Conservation (phyloP, 2,888 invertebrate genomes). For the Ctenicera cuprea region DNA sequence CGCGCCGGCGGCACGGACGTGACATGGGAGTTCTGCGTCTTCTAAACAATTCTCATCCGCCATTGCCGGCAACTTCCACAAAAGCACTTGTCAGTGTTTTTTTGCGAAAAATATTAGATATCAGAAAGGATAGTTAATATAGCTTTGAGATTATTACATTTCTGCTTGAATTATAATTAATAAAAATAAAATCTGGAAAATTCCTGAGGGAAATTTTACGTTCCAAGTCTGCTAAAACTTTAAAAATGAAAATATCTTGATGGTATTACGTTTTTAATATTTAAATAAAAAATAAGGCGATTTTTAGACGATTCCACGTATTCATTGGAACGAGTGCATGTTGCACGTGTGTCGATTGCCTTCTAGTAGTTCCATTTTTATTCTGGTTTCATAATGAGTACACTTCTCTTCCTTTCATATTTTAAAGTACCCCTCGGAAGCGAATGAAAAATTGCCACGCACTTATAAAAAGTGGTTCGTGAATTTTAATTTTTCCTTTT, state of each 20-base stretch:
- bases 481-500: slow-evolving; percentile 43
- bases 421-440: slow-evolving; percentile 33
- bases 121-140: slow-evolving; percentile 27
- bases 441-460: slow-evolving; percentile 41
- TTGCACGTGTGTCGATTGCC: slow-evolving; percentile 6
- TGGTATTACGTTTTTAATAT: not conserved
- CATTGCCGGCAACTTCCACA: slow-evolving; percentile 23
- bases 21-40: slow-evolving; percentile 57
- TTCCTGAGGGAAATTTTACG: slow-evolving; percentile 19
- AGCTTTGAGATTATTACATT: slow-evolving; percentile 29
- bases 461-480: slow-evolving; percentile 41
- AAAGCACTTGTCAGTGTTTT: slow-evolving; percentile 30
- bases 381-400: slow-evolving; percentile 24
- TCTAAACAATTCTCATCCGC: slow-evolving; percentile 38
- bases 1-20: slow-evolving; percentile 62
- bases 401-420: slow-evolving; percentile 22
- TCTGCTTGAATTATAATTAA: slow-evolving; percentile 16
- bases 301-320: too few species aligned
- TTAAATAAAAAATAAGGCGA: not conserved
- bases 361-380: slow-evolving; percentile 28
- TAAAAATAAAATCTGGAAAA: slow-evolving; percentile 6
- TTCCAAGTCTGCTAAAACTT: not conserved
- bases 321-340: not conserved
- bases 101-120: slow-evolving; percentile 26
- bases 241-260: too few species aligned